Conservation (phyloP, 1,140 invertebrate genomes). For the Zaprionus capensis region DNA sequence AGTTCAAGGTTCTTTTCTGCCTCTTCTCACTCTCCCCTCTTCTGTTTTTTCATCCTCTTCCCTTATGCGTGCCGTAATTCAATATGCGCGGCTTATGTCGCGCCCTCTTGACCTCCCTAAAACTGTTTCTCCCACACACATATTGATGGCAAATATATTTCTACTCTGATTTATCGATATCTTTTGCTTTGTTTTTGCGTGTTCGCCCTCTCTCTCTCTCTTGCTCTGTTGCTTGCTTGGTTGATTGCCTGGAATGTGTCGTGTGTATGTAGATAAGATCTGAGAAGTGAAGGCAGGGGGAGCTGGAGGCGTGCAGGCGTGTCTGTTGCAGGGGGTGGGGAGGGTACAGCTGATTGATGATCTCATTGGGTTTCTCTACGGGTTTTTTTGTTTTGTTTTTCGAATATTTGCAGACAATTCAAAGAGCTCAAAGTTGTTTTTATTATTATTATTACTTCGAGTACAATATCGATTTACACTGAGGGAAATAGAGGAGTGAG, state of each 20-base stretch:
- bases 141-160: slow-evolving; percentile 17
- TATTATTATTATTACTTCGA: not conserved
- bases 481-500: not conserved
- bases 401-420: slow-evolving; percentile 25
- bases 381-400: not conserved
- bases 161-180: slow-evolving; percentile 21
- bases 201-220: slow-evolving; percentile 36
- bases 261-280: slow-evolving; percentile 45
- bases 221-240: slow-evolving; percentile 32
- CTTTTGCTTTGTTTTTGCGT: slow-evolving; percentile 8
- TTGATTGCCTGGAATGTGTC: slow-evolving; percentile 67
- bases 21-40: no score
- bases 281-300: not conserved
- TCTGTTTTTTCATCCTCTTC: not conserved
- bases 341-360: slow-evolving; percentile 43
- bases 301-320: not conserved
- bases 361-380: slow-evolving; percentile 37
- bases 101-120: slow-evolving; percentile 7
- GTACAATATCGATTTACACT: not conserved
- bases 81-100: not conserved
- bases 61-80: not conserved
- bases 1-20: slow-evolving; percentile 29
- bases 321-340: not conserved
- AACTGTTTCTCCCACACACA: slow-evolving; percentile 10
- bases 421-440: not conserved